A percentile compares a stretch with the other conserved stretches of the same genome.
Evolutionary conservation across 2,113 vertebrate species (phyloP).

Genomic region (Turdus rufiventris): DNA sequence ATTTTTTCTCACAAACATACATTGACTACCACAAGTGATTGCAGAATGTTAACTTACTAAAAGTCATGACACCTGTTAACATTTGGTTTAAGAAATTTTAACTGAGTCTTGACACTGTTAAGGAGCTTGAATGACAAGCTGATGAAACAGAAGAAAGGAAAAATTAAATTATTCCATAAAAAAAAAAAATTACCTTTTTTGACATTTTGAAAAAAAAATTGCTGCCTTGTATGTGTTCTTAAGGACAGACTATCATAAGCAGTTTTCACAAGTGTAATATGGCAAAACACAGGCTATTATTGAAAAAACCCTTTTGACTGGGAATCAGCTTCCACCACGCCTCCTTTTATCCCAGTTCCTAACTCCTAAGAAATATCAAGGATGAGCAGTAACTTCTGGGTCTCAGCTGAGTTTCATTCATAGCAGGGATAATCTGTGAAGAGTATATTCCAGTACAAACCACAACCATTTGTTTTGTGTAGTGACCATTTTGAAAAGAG

Average conservation of each 20-base stretch:
- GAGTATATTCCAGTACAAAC: neutral
- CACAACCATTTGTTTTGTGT: neutral
- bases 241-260: neutral
- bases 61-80: neutral
- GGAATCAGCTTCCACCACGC: neutral
- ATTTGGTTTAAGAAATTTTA: neutral
- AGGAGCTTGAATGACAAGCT: neutral
- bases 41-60: neutral
- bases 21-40: neutral
- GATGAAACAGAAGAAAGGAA: constrained; percentile 19
- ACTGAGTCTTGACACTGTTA: neutral
- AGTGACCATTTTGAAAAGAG: neutral
- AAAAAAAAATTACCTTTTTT: neutral
- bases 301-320: neutral
- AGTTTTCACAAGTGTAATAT: neutral
- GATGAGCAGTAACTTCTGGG: neutral
- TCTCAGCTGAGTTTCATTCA: neutral
- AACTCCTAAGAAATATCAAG: neutral
- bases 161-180: neutral
- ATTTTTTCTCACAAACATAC: neutral
- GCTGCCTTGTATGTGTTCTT: neutral
- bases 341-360: neutral
- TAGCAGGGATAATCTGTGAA: neutral
- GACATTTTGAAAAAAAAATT: neutral
- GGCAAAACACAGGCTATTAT: neutral